phyloP scores from a whole-genome alignment of 2,888 invertebrate species.

The Halictus ligatus region DNA sequence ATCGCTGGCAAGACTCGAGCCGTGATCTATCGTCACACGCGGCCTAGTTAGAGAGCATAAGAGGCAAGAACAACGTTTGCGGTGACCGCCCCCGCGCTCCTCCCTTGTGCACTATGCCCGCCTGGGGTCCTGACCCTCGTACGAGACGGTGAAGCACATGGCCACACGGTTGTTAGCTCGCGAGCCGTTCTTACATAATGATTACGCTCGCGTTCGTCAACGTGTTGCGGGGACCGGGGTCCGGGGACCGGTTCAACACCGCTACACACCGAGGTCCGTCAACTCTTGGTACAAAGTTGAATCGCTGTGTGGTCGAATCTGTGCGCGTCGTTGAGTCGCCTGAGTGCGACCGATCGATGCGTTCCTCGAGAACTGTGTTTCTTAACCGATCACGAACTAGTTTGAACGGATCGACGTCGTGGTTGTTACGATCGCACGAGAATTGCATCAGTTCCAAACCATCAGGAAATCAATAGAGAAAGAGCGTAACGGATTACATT shows the following conservation, averaged over 20 bases:
- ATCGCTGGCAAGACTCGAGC: neutral
- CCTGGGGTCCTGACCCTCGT: constrained; percentile 51
- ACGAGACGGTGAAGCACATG: constrained; percentile 41
- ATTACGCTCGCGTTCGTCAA: constrained; percentile 22
- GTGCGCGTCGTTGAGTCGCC: neutral
- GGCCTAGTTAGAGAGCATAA: constrained; percentile 39
- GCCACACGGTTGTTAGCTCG: constrained; percentile 40
- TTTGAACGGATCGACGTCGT: neutral
- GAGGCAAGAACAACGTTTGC: neutral
- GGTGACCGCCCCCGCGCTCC: constrained; percentile 17
- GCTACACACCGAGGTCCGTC: neutral
- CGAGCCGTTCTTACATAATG: constrained; percentile 48
- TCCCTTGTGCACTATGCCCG: constrained; percentile 28
- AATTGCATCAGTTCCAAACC: too few species aligned
- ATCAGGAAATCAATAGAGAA: neutral
- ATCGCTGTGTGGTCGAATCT: neutral
- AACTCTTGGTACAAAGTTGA: neutral
- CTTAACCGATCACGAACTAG: neutral
- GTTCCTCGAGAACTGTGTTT: neutral
- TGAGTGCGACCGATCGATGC: neutral
- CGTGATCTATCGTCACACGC: constrained; percentile 14
- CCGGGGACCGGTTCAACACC: neutral
- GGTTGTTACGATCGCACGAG: neutral
- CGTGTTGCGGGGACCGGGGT: neutral
- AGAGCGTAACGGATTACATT: neutral